Percentiles rank a stretch among this genome's conserved stretches.
Evolutionary conservation across 2,888 invertebrate genomes (phyloP).

Genomic region (Oscheius sp.): DNA sequence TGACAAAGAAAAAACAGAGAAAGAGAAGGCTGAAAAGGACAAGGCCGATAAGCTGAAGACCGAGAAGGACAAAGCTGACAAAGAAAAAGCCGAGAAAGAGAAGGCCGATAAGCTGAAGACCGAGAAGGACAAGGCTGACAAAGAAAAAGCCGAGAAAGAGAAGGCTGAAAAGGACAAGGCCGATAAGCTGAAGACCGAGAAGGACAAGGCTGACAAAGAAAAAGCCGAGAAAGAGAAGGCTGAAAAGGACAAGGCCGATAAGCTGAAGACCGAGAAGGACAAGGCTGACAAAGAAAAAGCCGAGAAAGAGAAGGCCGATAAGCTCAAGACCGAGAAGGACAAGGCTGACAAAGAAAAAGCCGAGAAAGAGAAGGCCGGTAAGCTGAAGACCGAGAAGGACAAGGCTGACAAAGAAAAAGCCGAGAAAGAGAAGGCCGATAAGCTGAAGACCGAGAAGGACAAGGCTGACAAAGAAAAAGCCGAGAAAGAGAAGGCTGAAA

Average conservation of each 20-base stretch:
- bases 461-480: neutral
- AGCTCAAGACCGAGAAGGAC: neutral
- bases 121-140: constrained; percentile 10
- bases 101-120: constrained; percentile 6
- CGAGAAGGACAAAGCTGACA: constrained; percentile 1
- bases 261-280: constrained; percentile 13
- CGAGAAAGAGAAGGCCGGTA: constrained; percentile 7
- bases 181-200: neutral
- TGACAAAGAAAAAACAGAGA: constrained; percentile 8
- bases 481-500: constrained; percentile 14
- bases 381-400: neutral
- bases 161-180: too few species aligned
- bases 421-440: constrained; percentile 10
- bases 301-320: constrained; percentile 15
- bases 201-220: neutral
- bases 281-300: neutral
- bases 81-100: neutral
- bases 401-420: neutral
- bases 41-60: constrained; percentile 9
- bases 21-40: neutral
- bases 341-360: constrained; percentile 10
- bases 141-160: constrained; percentile 3
- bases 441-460: neutral
- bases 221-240: constrained; percentile 3
- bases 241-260: neutral